phyloP scores from a whole-genome alignment of 1,140 invertebrate genomes.

The Anoplolepis gracilipes region DNA sequence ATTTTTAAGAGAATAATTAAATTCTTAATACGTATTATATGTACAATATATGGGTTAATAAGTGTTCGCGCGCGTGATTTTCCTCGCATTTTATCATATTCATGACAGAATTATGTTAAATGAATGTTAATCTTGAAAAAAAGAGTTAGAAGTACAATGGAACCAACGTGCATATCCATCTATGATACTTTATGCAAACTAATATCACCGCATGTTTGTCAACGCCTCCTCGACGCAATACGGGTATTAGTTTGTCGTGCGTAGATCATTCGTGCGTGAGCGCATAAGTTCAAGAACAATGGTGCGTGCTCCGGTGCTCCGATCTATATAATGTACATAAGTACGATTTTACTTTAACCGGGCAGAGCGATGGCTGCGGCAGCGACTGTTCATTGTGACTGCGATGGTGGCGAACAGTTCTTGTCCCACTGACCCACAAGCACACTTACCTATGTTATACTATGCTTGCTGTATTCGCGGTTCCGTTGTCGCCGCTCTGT shows the following conservation, averaged over 20 bases:
- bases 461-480: slow-evolving; percentile 74
- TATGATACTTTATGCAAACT: slow-evolving; percentile 31
- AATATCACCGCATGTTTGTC: not conserved
- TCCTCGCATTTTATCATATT: not conserved
- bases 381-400: slow-evolving; percentile 55
- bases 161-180: slow-evolving; percentile 5
- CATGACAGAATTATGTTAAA: slow-evolving; percentile 24
- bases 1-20: not conserved
- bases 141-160: slow-evolving; percentile 18
- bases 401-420: slow-evolving; percentile 56
- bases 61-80: not conserved
- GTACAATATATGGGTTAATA: not conserved
- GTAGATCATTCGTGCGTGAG: slow-evolving; percentile 74
- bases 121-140: slow-evolving; percentile 23
- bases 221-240: slow-evolving; percentile 24
- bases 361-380: slow-evolving; percentile 65
- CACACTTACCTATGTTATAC: slow-evolving; percentile 85
- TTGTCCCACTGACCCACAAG: slow-evolving; percentile 85
- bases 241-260: slow-evolving; percentile 27
- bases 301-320: slow-evolving; percentile 65
- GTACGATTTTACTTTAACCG: slow-evolving; percentile 78
- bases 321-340: slow-evolving; percentile 78
- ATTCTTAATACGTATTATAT: not conserved
- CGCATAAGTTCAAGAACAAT: slow-evolving; percentile 85
- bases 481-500: slow-evolving; percentile 61